These are phyloP conservation scores for Centruroides sculpturatus DNA, from an alignment of 1,140 invertebrate genomes.

Conservation along the genomic window DNA sequence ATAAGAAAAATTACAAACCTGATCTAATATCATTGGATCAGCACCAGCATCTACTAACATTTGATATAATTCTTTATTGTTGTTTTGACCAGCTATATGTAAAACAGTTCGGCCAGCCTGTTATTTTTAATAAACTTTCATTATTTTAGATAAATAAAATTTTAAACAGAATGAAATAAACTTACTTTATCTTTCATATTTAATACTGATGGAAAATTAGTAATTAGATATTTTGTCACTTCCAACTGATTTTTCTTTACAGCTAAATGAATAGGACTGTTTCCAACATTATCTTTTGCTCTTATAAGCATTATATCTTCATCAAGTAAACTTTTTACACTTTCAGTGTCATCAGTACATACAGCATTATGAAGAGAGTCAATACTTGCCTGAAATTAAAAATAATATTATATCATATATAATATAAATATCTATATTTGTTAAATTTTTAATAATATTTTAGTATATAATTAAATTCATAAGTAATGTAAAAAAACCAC, in stretches of 20 bases:
- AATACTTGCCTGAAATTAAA: conserved; percentile 16
- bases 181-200: conserved; percentile 16
- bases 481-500: too few species aligned
- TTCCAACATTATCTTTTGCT: conserved; percentile 26
- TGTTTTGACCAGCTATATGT: conserved; percentile 22
- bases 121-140: background rate
- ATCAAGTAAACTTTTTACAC: conserved; percentile 21
- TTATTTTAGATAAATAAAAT: too few species aligned
- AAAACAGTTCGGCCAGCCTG: conserved; percentile 21
- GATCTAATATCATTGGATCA: conserved; percentile 19
- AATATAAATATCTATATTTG: too few species aligned
- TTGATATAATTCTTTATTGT: conserved; percentile 21
- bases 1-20: conserved; percentile 5
- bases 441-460: too few species aligned
- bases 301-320: conserved; percentile 24
- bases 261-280: conserved; percentile 26
- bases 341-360: conserved; percentile 25
- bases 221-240: conserved; percentile 18
- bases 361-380: conserved; percentile 26
- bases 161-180: background rate
- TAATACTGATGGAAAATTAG: conserved; percentile 10
- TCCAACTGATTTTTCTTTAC: conserved; percentile 15
- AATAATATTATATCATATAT: too few species aligned
- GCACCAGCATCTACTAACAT: conserved; percentile 18
- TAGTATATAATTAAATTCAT: too few species aligned